Evolutionary conservation across 2,888 invertebrate species (phyloP).

Genomic region (Elmis aenea): DNA sequence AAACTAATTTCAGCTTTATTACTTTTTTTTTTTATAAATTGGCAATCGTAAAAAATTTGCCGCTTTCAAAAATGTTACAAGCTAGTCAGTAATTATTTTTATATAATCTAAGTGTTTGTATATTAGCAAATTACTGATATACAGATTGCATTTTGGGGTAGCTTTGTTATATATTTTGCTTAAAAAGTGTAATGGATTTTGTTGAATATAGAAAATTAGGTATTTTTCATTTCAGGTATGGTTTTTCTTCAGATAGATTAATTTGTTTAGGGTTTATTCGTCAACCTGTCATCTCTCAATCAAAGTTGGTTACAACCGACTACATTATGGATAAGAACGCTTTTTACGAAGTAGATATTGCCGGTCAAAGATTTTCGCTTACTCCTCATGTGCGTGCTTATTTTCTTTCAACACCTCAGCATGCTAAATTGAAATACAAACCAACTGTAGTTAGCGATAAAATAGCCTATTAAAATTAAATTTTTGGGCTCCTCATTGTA

Average conservation of each 20-base stretch:
- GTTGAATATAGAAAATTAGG: background rate
- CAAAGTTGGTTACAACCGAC: constrained; percentile 53
- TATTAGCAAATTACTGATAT: too few species aligned
- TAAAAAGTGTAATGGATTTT: background rate
- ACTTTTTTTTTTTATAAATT: too few species aligned
- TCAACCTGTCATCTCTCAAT: constrained; percentile 39
- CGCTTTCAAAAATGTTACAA: too few species aligned
- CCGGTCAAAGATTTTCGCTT: constrained; percentile 56
- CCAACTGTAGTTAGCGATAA: constrained; percentile 47
- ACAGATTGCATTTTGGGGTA: too few species aligned
- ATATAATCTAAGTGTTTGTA: too few species aligned
- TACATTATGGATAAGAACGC: constrained; percentile 57
- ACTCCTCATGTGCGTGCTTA: constrained; percentile 60
- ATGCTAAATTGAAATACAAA: constrained; percentile 44
- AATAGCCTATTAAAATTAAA: too few species aligned
- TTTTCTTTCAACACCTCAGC: constrained; percentile 40
- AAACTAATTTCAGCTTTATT: too few species aligned
- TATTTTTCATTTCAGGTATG: constrained; percentile 50
- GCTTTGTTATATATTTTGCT: too few species aligned
- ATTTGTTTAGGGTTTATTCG: constrained; percentile 62
- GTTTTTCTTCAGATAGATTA: constrained; percentile 58
- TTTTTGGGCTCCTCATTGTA: too few species aligned
- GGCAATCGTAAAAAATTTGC: too few species aligned
- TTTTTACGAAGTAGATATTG: constrained; percentile 65
- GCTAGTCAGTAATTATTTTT: too few species aligned